Conservation (phyloP, 2,888 invertebrate genomes). For the Stenchaetothrips biformis region DNA sequence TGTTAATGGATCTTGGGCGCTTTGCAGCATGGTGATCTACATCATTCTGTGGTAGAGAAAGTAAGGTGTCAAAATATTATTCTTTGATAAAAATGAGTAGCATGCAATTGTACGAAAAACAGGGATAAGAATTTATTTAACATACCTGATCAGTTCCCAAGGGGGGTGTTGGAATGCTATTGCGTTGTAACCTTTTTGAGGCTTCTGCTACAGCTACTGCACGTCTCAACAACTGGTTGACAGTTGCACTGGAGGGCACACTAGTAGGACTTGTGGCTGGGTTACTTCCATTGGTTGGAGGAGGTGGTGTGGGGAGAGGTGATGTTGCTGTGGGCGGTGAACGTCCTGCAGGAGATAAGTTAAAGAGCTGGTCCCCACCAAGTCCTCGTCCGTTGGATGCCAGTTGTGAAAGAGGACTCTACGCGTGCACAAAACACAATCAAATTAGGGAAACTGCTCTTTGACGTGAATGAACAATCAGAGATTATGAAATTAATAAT, state of each 20-base stretch:
- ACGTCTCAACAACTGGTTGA: slow-evolving; percentile 57
- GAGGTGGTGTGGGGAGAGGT: slow-evolving; percentile 15
- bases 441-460: too few species aligned
- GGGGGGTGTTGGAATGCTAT: slow-evolving; percentile 8
- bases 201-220: slow-evolving; percentile 30
- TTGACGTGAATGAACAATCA: not conserved
- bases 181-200: not conserved
- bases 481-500: not conserved
- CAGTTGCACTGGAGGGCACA: slow-evolving; percentile 45
- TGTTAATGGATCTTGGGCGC: slow-evolving; percentile 8
- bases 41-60: not conserved
- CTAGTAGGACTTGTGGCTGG: slow-evolving; percentile 12
- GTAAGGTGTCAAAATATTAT: not conserved
- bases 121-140: not conserved
- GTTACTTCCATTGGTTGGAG: slow-evolving; percentile 15
- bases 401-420: not conserved
- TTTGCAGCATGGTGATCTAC: not conserved
- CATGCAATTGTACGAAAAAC: not conserved
- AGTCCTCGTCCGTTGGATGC: not conserved
- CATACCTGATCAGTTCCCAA: slow-evolving; percentile 18
- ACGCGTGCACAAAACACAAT: too few species aligned
- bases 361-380: not conserved
- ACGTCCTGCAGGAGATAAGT: slow-evolving; percentile 2
- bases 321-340: slow-evolving; percentile 13
- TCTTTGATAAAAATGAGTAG: not conserved